These are phyloP conservation scores for Araneus ventricosus DNA, from an alignment of 1,140 invertebrate genomes.

Conservation along the genomic window DNA sequence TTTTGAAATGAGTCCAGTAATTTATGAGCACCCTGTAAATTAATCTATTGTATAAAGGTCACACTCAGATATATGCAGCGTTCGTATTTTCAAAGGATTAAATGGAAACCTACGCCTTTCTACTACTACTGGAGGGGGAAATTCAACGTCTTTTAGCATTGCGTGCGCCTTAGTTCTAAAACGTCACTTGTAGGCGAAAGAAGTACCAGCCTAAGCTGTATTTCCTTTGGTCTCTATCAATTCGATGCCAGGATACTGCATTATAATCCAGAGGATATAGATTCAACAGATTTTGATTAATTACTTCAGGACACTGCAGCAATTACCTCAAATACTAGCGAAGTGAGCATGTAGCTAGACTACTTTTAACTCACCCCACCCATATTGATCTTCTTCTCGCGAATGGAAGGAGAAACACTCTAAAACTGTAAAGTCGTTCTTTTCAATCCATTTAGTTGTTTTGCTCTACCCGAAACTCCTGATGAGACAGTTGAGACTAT, in stretches of 20 bases:
- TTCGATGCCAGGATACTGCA: background rate
- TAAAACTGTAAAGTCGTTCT: conserved; percentile 33
- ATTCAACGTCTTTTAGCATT: background rate
- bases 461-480: background rate
- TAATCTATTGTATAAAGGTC: no score
- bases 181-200: conserved; percentile 1
- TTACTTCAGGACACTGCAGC: conserved; percentile 1
- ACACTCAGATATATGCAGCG: no score
- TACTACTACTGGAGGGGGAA: background rate
- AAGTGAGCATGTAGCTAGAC: conserved; percentile 7
- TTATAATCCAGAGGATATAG: background rate
- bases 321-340: conserved; percentile 15
- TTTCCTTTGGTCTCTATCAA: background rate
- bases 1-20: no score
- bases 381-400: conserved; percentile 46
- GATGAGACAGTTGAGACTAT: background rate
- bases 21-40: no score
- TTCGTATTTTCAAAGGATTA: no score
- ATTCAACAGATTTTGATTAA: conserved; percentile 58
- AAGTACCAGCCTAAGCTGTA: background rate
- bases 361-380: conserved; percentile 41
- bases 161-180: background rate
- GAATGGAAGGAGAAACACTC: conserved; percentile 12
- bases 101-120: no score
- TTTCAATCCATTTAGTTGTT: conserved; percentile 17